Evolutionary conservation across 2,113 vertebrate genomes (phyloP), one percentile per base, ranked within the genome.

Genomic region (Furnarius figulus): DNA sequence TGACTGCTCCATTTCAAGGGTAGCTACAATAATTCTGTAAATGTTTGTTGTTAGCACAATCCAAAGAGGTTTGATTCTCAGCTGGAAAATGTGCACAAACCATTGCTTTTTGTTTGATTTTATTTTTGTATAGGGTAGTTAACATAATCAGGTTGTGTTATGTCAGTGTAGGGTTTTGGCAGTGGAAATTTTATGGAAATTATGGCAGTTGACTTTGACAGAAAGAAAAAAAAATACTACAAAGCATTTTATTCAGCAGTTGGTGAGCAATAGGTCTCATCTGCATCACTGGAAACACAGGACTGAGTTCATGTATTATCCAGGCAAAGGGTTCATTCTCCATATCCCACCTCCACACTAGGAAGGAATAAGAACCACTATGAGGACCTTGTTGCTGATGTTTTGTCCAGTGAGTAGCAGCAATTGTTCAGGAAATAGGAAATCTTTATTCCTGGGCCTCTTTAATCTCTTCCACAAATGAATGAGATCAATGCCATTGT

Each of bases 371-470:
- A 81, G 14, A 86, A 46, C 86, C 40, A 19, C 82, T 12, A 8
- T 6, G 28, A 23, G 46, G 74, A 76, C 35, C 55, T 68, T 31
- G 4, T 9, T 59, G 73, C 68, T 87, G 85, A 50, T 49, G 9
- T 72, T 95, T 67, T 68, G 79, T 39, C 74, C 85, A 28, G 63
- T 33, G 63, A 93, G 80, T 44, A 87, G 62, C 61, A 74, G 74
- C 73, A 77, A 67, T 73, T 75, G 72, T 87, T 52, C 61, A 91
- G 77, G 58, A 95, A 89, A 92, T 39, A 90, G 80, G 84, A 96
- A 96, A 95, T 95, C 94, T 96, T 93, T 93, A 50, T 68, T 85
- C 58, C 68, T 70, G 39, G 76, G 79, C 35, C 27, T 75, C 67
- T 95, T 85, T 95, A 81, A 93, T 94, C 76, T 85, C 49, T 76